Evolutionary conservation across 1,140 invertebrate genomes (phyloP), one percentile per base, ranked within the genome.

Genomic region (Vanessa atalanta): DNA sequence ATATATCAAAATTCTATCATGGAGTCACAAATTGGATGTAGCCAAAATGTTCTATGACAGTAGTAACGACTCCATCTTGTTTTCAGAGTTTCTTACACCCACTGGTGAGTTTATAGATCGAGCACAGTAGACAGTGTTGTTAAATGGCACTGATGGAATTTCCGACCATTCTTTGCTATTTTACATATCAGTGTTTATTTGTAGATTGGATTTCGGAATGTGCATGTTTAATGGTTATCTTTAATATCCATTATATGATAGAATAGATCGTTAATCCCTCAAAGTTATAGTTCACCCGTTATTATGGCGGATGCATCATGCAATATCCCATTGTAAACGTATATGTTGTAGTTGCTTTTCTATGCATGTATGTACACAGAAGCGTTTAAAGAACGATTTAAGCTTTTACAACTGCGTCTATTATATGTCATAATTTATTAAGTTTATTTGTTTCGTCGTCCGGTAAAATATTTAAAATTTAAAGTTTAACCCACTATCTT

Each of bases 1-100:
- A 67, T 57, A 69, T 31, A 73, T 60, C 72, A 69, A 82, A 80
- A 80, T 80, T 79, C 53, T 72, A 20, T 66, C 31, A 80, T 82
- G 90, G 90, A 92, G 90, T 92, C 90, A 83, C 77, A 57, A 82
- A 90, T 92, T 89, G 88, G 88, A 75, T 70, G 83, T 88, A 89
- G 87, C 74, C 78, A 75, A 77, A 53, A 72, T 82, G 50, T 85
- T 77, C 80, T 76, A 82, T 71, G 69, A 83, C 80, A 86, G 87
- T 92, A 92, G 90, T 93, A 93, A 93, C 81, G 91, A 84, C 91
- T 93, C 91, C 91, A 91, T 91, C 87, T 89, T 91, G 81, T 91
- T 93, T 93, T 91, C 91, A 93, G 91, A 93, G 80, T 90, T 88
- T 92, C 86, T 93, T 85, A 91, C 91, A 91, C 85, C 91, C 87